Evolutionary conservation across 2,113 vertebrate genomes (phyloP), one percentile per base, ranked within the genome.

Genomic region (Scartelaos histophorus): DNA sequence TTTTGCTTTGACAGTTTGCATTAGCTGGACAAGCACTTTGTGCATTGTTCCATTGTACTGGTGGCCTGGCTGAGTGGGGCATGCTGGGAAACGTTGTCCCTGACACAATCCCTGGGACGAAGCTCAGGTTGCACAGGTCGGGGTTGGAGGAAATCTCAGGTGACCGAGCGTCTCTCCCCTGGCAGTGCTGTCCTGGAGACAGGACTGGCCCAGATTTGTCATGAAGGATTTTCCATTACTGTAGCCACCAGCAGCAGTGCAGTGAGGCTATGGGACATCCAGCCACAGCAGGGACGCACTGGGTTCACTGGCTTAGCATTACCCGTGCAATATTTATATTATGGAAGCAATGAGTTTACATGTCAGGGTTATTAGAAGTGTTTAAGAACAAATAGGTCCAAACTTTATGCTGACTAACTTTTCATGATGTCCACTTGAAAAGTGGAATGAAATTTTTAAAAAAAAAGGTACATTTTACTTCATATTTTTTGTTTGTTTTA

Each of bases 111-210:
- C 89, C 88, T 84, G 82, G 83, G 88, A 77, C 82, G 53, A 35
- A 74, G 90, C 80, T 94, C 92, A 2, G 85, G 89, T 94, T 92
- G 87, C 92, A 85, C 75, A 73, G 71, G 79, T 86, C 72, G 84
- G 87, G 88, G 89, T 91, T 92, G 86, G 86, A 91, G 88, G 85
- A 93, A 93, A 93, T 93, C 93, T 94, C 92, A 92, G 90, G 91
- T 93, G 89, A 93, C 93, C 77, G 35, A 21, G 73, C 80, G 76
- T 87, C 89, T 88, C 83, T 92, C 91, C 89, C 88, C 82, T 90
- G 83, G 91, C 88, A 88, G 81, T 80, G 85, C 80, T 84, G 90
- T 91, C 82, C 82, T 89, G 85, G 87, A 91, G 89, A 93, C 87
- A 86, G 90, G 85, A 78, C 76, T 89, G 85, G 88, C 89, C 91